Percentiles rank a stretch among this genome's conserved stretches.
phyloP scores from a whole-genome alignment of 2,797 vertebrate genomes.

The Distichodus sexfasciatus region DNA sequence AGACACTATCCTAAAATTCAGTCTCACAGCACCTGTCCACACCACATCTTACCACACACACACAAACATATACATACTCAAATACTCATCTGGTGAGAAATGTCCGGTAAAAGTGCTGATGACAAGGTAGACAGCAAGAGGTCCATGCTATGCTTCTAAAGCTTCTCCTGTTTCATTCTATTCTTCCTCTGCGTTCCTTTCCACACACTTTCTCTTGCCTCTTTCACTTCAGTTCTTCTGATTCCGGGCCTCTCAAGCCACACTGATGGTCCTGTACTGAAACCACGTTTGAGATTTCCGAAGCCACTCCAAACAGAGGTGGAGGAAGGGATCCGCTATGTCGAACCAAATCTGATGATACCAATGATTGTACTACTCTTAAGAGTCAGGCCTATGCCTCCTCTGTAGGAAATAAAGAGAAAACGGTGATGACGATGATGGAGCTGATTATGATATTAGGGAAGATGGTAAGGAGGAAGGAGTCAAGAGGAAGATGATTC shows the following conservation, averaged over 20 bases:
- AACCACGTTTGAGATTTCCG: constrained; percentile 17
- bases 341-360: constrained; percentile 55
- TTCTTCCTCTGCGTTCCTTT: neutral
- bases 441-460: too few relatives aligned
- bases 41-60: constrained; percentile 35
- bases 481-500: constrained; percentile 20
- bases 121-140: constrained; percentile 57
- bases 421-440: constrained; percentile 48
- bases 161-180: constrained; percentile 26
- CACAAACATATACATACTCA: constrained; percentile 18
- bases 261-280: neutral
- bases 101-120: constrained; percentile 59
- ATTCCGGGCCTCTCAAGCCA: constrained; percentile 18
- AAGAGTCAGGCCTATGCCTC: constrained; percentile 17
- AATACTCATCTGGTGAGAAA: constrained; percentile 39
- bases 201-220: constrained; percentile 22
- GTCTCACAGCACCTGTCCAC: constrained; percentile 36
- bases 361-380: constrained; percentile 53
- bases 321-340: constrained; percentile 40
- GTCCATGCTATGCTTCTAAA: constrained; percentile 8
- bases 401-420: constrained; percentile 44
- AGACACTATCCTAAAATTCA: constrained; percentile 82
- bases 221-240: constrained; percentile 30
- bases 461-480: too few relatives aligned
- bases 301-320: constrained; percentile 24